These are phyloP conservation scores for Carettochelys insculpta DNA, from an alignment of 2,113 vertebrate genomes.

Conservation along the genomic window DNA sequence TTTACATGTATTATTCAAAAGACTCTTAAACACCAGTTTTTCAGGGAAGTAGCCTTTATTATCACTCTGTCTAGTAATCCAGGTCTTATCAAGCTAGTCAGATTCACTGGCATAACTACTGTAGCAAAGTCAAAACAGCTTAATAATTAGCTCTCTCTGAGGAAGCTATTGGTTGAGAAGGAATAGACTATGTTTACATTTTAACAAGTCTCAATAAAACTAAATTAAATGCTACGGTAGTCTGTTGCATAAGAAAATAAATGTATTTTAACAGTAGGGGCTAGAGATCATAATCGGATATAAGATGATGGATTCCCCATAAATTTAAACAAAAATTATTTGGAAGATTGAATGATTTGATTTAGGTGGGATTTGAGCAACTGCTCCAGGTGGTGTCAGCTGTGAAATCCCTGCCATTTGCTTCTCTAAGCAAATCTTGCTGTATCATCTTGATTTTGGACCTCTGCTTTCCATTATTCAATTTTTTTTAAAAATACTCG, in stretches of 20 bases:
- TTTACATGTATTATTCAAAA: background rate
- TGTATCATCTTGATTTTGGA: background rate
- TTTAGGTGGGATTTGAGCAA: background rate
- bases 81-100: background rate
- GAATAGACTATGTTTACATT: background rate
- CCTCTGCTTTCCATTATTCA: background rate
- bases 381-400: background rate
- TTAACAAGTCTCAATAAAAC: background rate
- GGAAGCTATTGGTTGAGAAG: background rate
- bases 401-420: background rate
- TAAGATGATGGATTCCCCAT: background rate
- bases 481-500: background rate
- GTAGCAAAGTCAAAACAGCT: background rate
- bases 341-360: background rate
- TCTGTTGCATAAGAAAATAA: background rate
- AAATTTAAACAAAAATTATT: background rate
- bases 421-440: background rate
- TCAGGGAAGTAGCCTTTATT: background rate
- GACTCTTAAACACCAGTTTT: rapidly evolving
- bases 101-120: background rate
- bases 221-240: background rate
- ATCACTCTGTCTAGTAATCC: background rate
- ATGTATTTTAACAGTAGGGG: background rate
- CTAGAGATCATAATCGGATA: background rate
- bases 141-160: background rate